Evolutionary conservation across 2,797 vertebrate genomes (phyloP).

Genomic region (Typhlichthys eigenmanni): DNA sequence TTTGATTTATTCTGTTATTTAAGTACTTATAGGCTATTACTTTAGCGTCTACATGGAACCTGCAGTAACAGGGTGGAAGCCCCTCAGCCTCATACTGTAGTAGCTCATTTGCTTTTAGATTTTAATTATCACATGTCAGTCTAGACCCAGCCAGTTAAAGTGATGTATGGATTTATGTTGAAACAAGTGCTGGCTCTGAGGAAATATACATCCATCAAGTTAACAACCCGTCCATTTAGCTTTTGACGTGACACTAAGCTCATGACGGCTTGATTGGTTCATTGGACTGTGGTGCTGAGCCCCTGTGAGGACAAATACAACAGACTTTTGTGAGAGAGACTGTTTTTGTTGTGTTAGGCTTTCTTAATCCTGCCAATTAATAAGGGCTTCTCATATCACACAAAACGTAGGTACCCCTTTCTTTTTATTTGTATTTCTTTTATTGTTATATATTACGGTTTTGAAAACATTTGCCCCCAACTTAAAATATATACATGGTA

Average conservation of each 20-base stretch:
- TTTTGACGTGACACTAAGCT: slow-evolving; percentile 61
- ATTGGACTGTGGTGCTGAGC: slow-evolving; percentile 17
- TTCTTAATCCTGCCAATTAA: neutral
- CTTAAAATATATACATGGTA: no score
- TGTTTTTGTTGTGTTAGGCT: slow-evolving; percentile 46
- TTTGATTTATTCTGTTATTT: no score
- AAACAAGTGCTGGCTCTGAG: slow-evolving; percentile 64
- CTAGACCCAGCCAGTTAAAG: slow-evolving; percentile 80
- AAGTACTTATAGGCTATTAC: slow-evolving; percentile 42
- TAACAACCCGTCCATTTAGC: slow-evolving; percentile 73
- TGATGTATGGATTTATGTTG: slow-evolving; percentile 81
- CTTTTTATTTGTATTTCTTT: neutral
- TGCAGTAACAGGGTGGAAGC: slow-evolving; percentile 57
- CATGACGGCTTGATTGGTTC: slow-evolving; percentile 58
- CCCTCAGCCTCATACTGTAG: slow-evolving; percentile 50
- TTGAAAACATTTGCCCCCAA: neutral
- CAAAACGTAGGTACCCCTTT: neutral
- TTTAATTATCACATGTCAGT: slow-evolving; percentile 75
- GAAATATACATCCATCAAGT: slow-evolving; percentile 76
- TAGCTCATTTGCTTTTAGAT: slow-evolving; percentile 73
- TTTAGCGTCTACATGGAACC: slow-evolving; percentile 63
- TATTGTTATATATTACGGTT: neutral
- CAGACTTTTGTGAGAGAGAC: slow-evolving; percentile 37
- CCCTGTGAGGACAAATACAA: slow-evolving; percentile 35
- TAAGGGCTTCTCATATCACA: neutral